Conservation (phyloP, 2,113 vertebrate species). For the Hemiscyllium ocellatum region DNA sequence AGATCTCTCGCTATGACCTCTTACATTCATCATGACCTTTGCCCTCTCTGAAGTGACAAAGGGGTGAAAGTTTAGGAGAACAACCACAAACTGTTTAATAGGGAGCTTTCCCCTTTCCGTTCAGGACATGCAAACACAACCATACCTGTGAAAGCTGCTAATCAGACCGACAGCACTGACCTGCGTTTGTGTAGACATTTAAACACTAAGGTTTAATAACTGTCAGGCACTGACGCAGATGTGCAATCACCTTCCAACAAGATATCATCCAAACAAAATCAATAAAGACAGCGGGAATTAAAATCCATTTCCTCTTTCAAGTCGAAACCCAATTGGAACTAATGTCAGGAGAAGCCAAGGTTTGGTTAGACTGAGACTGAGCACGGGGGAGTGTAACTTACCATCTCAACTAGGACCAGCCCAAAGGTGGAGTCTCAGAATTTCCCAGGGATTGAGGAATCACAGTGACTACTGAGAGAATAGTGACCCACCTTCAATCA, state of each 20-base stretch:
- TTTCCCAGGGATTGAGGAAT: neutral
- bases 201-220: neutral
- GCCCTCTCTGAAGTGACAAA: neutral
- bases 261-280: neutral
- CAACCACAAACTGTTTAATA: neutral
- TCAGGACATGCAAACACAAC: neutral
- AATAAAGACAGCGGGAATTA: neutral
- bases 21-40: neutral
- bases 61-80: neutral
- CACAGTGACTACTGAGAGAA: neutral
- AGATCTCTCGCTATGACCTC: neutral
- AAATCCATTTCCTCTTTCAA: neutral
- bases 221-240: neutral
- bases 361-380: neutral
- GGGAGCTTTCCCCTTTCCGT: neutral
- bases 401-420: neutral
- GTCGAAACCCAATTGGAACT: neutral
- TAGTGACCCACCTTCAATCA: neutral
- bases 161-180: neutral
- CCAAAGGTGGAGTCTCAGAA: neutral
- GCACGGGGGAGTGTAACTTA: neutral
- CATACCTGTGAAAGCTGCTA: neutral
- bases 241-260: neutral
- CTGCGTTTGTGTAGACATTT: neutral
- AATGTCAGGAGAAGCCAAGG: neutral